Evolutionary conservation across 2,888 invertebrate genomes (phyloP), one percentile per base, ranked within the genome.

Genomic region (Caenorhabditis drosophilae): DNA sequence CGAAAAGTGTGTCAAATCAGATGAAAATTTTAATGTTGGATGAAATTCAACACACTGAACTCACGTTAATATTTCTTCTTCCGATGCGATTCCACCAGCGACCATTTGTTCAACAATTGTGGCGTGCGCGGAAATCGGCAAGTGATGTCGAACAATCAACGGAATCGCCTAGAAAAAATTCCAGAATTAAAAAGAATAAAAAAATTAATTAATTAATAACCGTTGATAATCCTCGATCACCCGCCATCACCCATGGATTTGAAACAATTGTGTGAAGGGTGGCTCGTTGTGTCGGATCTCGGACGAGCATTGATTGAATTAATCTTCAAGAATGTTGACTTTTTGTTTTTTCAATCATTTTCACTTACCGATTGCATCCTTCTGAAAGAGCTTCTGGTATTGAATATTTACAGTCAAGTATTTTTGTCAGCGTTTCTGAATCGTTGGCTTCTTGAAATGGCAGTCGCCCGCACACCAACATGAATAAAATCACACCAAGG

Each of bases 401-500:
- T 59, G 90, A 90, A 85, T 95, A 98, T 87, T 94, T 94, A 87
- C 97, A 97, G 86, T 98, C 97, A 92, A 98, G 93, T 75, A 98
- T 98, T 92, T 94, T 96, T 27, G 95, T 97, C 54, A 99, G 87
- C 0, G 98, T 99, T 88, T 98, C 98, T 81, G 94, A 95, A 86
- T 99, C 98, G 85, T 97, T 98, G 27, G 96, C 95, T 87, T 97
- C 97, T 86, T 96, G 95, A 85, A 98, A 98, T 6, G 98, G 98
- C 34, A 96, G 91, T 84, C 92, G 90, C 6, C 98, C 98, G 85
- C 93, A 93, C 4, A 97, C 96, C 82, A 98, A 87, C 96, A 98
- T 98, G 86, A 92, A 99, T 42, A 98, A 87, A 83, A 98, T 96
- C 16, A 98, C 98, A 58, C 98, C 98, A 58, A 99, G 88, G 6